These are phyloP conservation scores for Diachasmimorpha longicaudata DNA, from an alignment of 1,140 invertebrate species.

Conservation along the genomic window DNA sequence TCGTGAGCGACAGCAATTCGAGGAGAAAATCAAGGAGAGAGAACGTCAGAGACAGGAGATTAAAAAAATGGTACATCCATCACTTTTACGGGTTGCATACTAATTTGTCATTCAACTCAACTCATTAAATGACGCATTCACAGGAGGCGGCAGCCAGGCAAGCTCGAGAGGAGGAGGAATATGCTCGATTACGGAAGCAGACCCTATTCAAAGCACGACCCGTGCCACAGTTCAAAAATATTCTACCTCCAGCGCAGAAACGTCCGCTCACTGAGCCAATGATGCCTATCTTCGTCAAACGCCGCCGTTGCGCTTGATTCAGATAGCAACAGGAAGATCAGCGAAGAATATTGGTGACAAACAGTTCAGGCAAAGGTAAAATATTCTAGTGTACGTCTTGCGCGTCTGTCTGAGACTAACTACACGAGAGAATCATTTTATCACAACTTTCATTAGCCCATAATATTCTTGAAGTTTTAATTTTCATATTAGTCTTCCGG, in stretches of 20 bases:
- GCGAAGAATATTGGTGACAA: not conserved
- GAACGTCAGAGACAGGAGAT: conserved; percentile 10
- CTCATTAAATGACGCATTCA: not conserved
- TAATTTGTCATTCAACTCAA: not conserved
- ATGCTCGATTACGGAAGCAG: not conserved
- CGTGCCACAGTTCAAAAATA: conserved; percentile 23
- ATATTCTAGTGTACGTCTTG: no score
- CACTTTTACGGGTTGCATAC: not conserved
- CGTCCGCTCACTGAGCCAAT: conserved; percentile 30
- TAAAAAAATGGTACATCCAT: conserved; percentile 19
- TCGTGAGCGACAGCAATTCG: conserved; percentile 25
- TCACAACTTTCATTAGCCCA: not conserved
- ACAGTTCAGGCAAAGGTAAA: not conserved
- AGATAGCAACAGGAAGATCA: not conserved
- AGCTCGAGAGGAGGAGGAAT: not conserved
- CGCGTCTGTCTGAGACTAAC: not conserved
- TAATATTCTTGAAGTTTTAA: not conserved
- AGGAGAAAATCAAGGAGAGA: conserved; percentile 18
- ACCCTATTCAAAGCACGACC: conserved; percentile 32
- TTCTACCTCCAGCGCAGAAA: conserved; percentile 17
- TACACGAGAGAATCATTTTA: not conserved
- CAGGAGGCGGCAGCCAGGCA: not conserved
- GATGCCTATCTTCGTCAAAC: conserved; percentile 26
- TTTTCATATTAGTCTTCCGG: conserved; percentile 11
- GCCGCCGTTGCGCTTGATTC: conserved; percentile 27